Base-by-base conservation (phyloP, 2,888 invertebrate species). In the Ashinkailepas kermadecensis region DNA sequence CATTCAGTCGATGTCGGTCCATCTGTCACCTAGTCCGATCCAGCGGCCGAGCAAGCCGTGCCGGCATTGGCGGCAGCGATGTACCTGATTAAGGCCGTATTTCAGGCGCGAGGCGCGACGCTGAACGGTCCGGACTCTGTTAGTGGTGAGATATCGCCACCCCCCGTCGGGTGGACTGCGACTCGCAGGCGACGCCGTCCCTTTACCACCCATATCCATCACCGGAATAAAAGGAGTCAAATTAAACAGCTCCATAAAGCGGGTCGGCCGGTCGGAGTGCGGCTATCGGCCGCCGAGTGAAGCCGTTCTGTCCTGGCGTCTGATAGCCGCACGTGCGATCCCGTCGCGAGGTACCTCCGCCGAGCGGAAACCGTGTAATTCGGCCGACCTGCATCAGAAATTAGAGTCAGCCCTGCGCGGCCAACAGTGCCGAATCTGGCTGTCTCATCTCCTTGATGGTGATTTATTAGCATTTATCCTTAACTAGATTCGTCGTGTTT, bases 381-480 rank as follows among this genome's bases (percentile, higher is more conserved):
- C 74, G 21, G 54, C 1, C 74, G 54, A 54, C 54, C 74, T 18
- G 74, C 39, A 59, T 2, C 54, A 54, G 54, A 74, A 74, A 74
- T 74, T 74, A 74, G 74, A 74, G 13, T 15, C 39, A 54, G 74
- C 18, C 8, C 54, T 15, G 54, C 54, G 74, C 74, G 54, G 67
- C 67, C 4, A 13, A 11, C 67, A 39, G 39, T 25, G 10, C 67
- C 67, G 67, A 67, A 25, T 67, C 67, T 15, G 74, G 74, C 54
- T 54, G 74, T 74, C 74, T 54, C 74, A 74, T 74, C 74, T 74
- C 74, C 74, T 74, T 74, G 74, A 74, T 74, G 74, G 74, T 74
- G 74, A 74, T 74, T 74, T 74, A 74, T 74, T 54, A 74, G 25
- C 74, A 74, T 74, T 74, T 74, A 74, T 74, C 74, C 74, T 74